Evolutionary conservation across 2,113 vertebrate genomes (phyloP).

Genomic region (Neopipo cinnamomea): DNA sequence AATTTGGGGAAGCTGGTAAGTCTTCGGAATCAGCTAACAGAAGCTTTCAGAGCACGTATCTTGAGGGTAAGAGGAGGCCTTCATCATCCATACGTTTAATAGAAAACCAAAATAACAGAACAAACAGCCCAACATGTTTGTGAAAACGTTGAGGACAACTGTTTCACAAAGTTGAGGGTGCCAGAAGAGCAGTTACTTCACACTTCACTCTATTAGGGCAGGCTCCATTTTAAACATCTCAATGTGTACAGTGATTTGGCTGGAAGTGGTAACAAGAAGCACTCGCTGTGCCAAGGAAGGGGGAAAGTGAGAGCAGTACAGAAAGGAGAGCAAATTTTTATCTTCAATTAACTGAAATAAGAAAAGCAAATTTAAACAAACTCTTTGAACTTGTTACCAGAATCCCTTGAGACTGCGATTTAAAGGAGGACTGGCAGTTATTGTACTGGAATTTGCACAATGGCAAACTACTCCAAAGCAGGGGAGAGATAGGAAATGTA

Average conservation of each 20-base stretch:
- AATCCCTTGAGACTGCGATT: neutral
- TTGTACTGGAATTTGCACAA: neutral
- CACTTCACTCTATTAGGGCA: slow-evolving; percentile 56
- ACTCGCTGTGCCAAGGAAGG: slow-evolving; percentile 38
- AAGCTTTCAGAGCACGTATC: slow-evolving; percentile 6
- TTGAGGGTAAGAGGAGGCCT: slow-evolving; percentile 18
- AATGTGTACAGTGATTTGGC: slow-evolving; percentile 59
- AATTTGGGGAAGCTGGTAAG: neutral
- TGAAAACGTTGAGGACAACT: slow-evolving; percentile 52
- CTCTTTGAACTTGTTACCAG: slow-evolving; percentile 52
- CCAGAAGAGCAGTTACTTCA: slow-evolving; percentile 63
- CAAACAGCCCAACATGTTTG: slow-evolving; percentile 36
- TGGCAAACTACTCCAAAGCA: neutral
- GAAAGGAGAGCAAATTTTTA: slow-evolving; percentile 21
- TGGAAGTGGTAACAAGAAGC: slow-evolving; percentile 58
- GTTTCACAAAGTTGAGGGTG: slow-evolving; percentile 51
- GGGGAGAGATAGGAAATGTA: slow-evolving; percentile 14
- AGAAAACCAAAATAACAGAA: slow-evolving; percentile 33
- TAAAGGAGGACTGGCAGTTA: slow-evolving; percentile 22
- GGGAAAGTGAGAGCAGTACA: neutral
- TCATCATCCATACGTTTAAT: slow-evolving; percentile 7
- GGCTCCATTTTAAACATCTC: slow-evolving; percentile 55
- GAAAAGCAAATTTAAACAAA: slow-evolving; percentile 52
- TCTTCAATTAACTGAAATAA: slow-evolving; percentile 50
- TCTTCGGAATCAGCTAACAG: neutral